phyloP scores from a whole-genome alignment of 2,888 invertebrate species.

The Pheosia gnoma region DNA sequence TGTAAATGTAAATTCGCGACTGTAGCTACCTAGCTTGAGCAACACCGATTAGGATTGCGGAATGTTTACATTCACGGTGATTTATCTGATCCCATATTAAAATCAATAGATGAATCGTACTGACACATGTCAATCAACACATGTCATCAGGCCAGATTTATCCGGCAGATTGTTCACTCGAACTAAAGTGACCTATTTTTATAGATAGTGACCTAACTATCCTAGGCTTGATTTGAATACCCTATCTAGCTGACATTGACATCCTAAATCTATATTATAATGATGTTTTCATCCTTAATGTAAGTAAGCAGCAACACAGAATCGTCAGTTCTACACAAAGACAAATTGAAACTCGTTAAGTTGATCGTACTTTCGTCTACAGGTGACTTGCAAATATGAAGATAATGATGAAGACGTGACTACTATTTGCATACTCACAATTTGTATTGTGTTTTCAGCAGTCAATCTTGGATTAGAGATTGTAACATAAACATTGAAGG shows the following conservation, averaged over 20 bases:
- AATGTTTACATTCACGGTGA: background rate
- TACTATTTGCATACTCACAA: conserved; percentile 46
- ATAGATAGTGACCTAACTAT: too few relatives aligned
- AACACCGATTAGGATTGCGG: background rate
- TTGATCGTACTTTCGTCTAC: conserved; percentile 36
- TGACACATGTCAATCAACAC: too few relatives aligned
- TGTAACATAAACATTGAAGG: conserved; percentile 8
- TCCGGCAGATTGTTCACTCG: too few relatives aligned
- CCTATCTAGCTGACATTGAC: too few relatives aligned
- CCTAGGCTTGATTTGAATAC: too few relatives aligned
- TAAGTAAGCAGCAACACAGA: conserved; percentile 22
- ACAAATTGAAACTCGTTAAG: conserved; percentile 38
- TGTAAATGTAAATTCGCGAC: too few relatives aligned
- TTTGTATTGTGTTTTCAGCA: conserved; percentile 26
- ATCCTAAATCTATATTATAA: too few relatives aligned
- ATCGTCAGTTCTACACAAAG: conserved; percentile 33
- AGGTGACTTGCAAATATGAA: conserved; percentile 48
- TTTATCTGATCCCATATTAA: background rate
- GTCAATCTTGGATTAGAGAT: conserved; percentile 37
- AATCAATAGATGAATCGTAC: background rate
- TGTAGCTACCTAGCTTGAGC: too few relatives aligned
- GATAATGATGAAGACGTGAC: conserved; percentile 64
- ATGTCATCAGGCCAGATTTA: too few relatives aligned
- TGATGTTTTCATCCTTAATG: too few relatives aligned
- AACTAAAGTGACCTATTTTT: too few relatives aligned